Percentiles rank a stretch among this genome's conserved stretches.
Conservation (phyloP, 2,797 vertebrate genomes). For the Botia almorhae region DNA sequence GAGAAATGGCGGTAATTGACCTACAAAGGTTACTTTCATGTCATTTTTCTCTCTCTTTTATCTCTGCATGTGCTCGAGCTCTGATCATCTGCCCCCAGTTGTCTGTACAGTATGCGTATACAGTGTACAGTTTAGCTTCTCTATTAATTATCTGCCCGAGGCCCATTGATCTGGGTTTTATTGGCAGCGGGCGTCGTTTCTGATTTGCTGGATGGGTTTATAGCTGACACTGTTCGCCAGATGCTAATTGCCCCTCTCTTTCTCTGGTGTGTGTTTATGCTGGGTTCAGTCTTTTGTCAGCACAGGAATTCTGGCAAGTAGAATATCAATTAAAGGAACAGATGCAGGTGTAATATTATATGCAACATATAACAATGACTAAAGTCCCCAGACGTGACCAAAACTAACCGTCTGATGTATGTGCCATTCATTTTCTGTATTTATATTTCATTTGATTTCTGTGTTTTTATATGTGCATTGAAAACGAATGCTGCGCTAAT, state of each 20-base stretch:
- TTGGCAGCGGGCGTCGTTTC: constrained; percentile 10
- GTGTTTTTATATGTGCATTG: background rate
- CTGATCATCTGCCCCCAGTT: constrained; percentile 18
- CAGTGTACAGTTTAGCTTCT: background rate
- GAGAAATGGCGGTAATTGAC: constrained; percentile 37
- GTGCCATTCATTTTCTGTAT: background rate
- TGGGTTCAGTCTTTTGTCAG: too few relatives aligned
- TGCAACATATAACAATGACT: too few relatives aligned
- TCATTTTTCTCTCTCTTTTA: constrained; percentile 11
- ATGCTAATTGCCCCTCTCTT: constrained; percentile 31
- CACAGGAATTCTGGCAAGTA: background rate
- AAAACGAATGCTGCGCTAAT: background rate
- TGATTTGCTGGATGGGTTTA: constrained; percentile 29
- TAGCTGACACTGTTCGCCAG: constrained; percentile 15
- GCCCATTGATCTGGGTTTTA: constrained; percentile 39
- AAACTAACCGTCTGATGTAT: background rate
- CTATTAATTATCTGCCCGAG: constrained; percentile 14
- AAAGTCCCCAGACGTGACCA: background rate
- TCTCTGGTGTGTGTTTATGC: constrained; percentile 11
- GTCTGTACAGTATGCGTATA: background rate
- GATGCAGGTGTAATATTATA: too few relatives aligned
- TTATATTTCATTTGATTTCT: background rate
- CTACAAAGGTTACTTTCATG: constrained; percentile 22
- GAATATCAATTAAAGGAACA: too few relatives aligned
- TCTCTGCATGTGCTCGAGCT: background rate